Base-by-base conservation (phyloP, 2,113 vertebrate species). In the Malurus alboscapulatus region DNA sequence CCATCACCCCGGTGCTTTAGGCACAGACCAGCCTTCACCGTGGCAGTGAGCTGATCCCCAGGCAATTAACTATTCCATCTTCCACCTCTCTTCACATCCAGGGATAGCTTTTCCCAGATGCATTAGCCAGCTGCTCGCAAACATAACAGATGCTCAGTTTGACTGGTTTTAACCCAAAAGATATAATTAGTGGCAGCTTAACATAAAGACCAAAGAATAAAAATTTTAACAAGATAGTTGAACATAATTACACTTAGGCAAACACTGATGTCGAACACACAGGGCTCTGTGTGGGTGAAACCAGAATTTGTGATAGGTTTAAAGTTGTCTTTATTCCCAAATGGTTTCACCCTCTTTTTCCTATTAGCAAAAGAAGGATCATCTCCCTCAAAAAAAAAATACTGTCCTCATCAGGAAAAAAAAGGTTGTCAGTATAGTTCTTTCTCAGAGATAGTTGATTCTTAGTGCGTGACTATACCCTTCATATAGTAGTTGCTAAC, bases 121-220 rank as follows among this genome's bases (percentile, higher is more conserved):
- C 72, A 71, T 44, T 66, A 92, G 63, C 67, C 93, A 93, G 92
- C 63, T 94, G 92, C 88, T 94, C 76, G 58, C 68, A 93, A 92
- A 81, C 21, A 29, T 50, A 94, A 83, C 88, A 95, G 71, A 91
- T 88, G 83, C 76, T 90, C 57, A 53, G 14, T 88, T 93, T 79
- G 86, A 84, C 84, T 92, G 57, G 57, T 88, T 90, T 92, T 81
- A 96, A 84, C 84, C 84, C 61, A 82, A 89, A 96, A 91, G 61
- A 84, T 54, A 57, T 47, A 75, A 88, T 86, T 88, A 87, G 82
- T 79, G 77, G 34, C 58, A 88, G 50, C 84, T 87, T 81, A 92
- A 83, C 74, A 85, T 68, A 72, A 89, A 94, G 42, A 83, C 50
- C 45, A 84, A 80, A 90, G 54, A 88, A 67, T 48, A 62, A 78